These are phyloP conservation scores for Varanus salvator DNA, from an alignment of 2,113 vertebrate species.

Conservation along the genomic window DNA sequence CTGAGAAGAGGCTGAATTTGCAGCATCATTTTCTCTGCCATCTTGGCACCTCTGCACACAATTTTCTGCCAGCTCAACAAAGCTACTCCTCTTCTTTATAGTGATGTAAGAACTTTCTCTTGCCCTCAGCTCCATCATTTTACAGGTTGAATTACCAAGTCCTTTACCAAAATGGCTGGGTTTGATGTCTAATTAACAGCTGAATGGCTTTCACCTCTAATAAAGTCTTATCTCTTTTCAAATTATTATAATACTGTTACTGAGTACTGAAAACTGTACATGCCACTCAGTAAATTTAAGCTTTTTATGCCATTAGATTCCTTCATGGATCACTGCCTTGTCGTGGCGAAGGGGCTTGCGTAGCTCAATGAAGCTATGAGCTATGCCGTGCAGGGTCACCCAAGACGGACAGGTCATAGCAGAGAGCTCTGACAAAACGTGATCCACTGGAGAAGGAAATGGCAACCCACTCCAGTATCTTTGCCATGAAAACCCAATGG, in stretches of 20 bases:
- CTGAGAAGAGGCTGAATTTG: not conserved
- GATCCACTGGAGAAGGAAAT: too few relatives aligned
- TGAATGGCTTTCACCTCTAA: not conserved
- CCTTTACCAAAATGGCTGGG: not conserved
- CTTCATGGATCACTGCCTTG: too few relatives aligned
- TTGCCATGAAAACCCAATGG: too few relatives aligned
- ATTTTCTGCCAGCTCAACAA: not conserved
- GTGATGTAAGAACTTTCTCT: not conserved
- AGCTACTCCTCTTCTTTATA: not conserved
- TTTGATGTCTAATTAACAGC: not conserved
- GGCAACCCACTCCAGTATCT: too few relatives aligned
- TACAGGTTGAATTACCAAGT: not conserved
- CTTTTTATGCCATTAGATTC: constrained; percentile 3
- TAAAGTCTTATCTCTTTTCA: not conserved
- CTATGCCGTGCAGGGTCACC: too few relatives aligned
- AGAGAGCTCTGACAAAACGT: too few relatives aligned
- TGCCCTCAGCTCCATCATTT: too few relatives aligned
- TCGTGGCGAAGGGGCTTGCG: too few relatives aligned
- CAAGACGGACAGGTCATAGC: too few relatives aligned
- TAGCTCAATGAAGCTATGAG: too few relatives aligned
- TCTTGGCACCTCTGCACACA: not conserved
- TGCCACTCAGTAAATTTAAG: not conserved
- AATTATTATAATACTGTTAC: not conserved
- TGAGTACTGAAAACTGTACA: not conserved
- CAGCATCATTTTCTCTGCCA: not conserved